These are phyloP conservation scores for Ptilonorhynchus violaceus DNA, from an alignment of 2,113 vertebrate species.

Conservation along the genomic window DNA sequence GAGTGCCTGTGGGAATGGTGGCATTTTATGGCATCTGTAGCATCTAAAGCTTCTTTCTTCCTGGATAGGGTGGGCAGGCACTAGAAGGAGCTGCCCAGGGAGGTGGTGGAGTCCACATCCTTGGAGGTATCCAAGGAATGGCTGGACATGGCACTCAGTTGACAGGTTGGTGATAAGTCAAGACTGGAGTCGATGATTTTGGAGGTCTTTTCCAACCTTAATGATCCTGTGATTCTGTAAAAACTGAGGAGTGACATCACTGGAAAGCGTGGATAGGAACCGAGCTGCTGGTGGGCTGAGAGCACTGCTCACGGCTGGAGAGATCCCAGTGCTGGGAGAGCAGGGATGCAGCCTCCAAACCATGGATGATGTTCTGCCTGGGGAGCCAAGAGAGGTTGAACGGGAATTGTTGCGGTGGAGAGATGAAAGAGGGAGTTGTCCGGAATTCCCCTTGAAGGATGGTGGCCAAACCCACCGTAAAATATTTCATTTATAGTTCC, in stretches of 20 bases:
- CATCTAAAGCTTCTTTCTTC: not conserved
- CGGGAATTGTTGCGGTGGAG: not conserved
- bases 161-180: not conserved
- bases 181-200: fast-evolving
- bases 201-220: not conserved
- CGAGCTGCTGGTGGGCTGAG: not conserved
- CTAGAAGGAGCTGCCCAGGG: too few species aligned
- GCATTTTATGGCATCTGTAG: not conserved
- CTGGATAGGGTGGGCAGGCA: not conserved
- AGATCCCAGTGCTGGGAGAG: not conserved
- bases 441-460: not conserved
- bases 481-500: not conserved
- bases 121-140: not conserved
- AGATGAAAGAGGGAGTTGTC: not conserved
- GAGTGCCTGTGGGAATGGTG: not conserved
- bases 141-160: not conserved
- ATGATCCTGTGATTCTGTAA: not conserved
- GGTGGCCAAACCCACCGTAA: not conserved
- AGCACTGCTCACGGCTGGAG: not conserved
- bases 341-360: not conserved
- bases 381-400: not conserved
- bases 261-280: not conserved
- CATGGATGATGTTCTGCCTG: not conserved
- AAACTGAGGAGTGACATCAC: not conserved
- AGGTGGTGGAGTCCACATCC: not conserved